Evolutionary conservation across 2,888 invertebrate genomes (phyloP).

Genomic region (Parelbella ahira): DNA sequence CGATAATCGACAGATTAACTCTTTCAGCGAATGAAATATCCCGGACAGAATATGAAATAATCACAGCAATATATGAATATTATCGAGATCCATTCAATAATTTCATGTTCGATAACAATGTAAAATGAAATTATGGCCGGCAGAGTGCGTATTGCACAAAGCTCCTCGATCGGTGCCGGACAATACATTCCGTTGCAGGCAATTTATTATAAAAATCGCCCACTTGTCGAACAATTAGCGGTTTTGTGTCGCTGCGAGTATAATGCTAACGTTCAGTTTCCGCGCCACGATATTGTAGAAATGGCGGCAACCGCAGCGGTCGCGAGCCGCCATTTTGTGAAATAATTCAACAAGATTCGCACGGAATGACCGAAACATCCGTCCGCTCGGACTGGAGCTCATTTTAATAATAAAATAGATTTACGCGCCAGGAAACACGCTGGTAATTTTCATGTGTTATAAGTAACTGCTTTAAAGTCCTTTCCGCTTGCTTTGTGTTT

Average conservation of each 20-base stretch:
- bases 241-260: slow-evolving; percentile 53
- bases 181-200: slow-evolving; percentile 17
- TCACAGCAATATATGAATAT: slow-evolving; percentile 15
- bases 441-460: slow-evolving; percentile 21
- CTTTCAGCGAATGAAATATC: slow-evolving; percentile 1
- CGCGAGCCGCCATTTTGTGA: slow-evolving; percentile 55
- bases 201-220: slow-evolving; percentile 29
- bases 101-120: slow-evolving; percentile 19
- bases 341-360: slow-evolving; percentile 71
- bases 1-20: neutral
- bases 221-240: slow-evolving; percentile 55
- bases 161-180: slow-evolving; percentile 10
- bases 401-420: slow-evolving; percentile 48
- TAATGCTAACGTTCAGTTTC: slow-evolving; percentile 46
- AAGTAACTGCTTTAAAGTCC: slow-evolving; percentile 10
- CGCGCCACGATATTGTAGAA: slow-evolving; percentile 47
- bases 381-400: slow-evolving; percentile 32
- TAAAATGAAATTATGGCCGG: slow-evolving; percentile 20
- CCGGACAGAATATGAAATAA: slow-evolving; percentile 11
- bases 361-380: slow-evolving; percentile 58
- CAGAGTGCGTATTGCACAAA: slow-evolving; percentile 16
- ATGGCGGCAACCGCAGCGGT: slow-evolving; percentile 41
- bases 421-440: slow-evolving; percentile 31
- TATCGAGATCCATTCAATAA: slow-evolving; percentile 16
- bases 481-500: slow-evolving; percentile 15